Evolutionary conservation across 2,113 vertebrate genomes (phyloP).

Genomic region (Phaethornis superciliosus): DNA sequence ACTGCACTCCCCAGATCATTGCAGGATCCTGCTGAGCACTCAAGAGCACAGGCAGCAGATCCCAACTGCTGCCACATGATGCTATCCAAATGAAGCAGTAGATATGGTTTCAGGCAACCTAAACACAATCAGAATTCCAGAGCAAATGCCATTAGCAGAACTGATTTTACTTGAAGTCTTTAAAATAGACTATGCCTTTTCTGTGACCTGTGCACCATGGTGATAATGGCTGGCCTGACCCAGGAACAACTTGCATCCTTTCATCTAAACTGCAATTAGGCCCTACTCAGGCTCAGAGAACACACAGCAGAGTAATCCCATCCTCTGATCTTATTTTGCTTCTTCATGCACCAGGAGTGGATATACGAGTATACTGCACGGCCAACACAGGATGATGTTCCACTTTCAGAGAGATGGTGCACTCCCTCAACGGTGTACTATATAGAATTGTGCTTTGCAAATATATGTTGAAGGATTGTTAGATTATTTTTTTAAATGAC

Average conservation of each 20-base stretch:
- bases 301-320: fast-evolving
- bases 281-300: neutral
- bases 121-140: neutral
- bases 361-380: fast-evolving
- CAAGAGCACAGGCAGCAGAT: neutral
- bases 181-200: neutral
- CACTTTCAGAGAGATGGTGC: neutral
- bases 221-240: neutral
- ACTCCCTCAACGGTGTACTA: fast-evolving
- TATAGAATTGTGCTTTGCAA: neutral
- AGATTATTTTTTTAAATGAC: neutral
- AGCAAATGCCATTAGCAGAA: neutral
- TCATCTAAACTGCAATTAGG: neutral
- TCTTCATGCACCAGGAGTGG: neutral
- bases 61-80: neutral
- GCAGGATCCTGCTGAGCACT: neutral
- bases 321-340: neutral
- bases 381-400: fast-evolving
- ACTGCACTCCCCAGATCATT: neutral
- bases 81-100: neutral
- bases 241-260: neutral
- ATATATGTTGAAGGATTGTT: neutral
- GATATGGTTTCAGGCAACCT: neutral
- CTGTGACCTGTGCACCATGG: neutral
- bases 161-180: neutral